phyloP scores from a whole-genome alignment of 2,113 vertebrate genomes.

The Carassius auratus region DNA sequence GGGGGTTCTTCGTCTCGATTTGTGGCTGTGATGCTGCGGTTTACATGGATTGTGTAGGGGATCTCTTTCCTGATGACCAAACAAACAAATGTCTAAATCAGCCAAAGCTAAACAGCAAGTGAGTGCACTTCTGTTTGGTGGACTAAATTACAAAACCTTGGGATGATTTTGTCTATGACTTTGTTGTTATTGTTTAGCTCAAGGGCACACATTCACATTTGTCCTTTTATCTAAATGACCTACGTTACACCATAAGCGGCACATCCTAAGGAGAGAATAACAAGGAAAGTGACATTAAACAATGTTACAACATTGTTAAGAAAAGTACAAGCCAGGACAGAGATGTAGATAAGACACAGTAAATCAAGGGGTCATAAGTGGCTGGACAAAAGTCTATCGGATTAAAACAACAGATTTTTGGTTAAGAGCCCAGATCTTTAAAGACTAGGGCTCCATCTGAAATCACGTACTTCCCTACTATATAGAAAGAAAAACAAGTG shows the following conservation, averaged over 20 bases:
- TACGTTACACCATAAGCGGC: not conserved
- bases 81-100: not conserved
- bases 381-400: too few species aligned
- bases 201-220: not conserved
- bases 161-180: not conserved
- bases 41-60: conserved; percentile 87
- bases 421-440: too few species aligned
- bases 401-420: too few species aligned
- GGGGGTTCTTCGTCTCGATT: conserved; percentile 95
- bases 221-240: not conserved
- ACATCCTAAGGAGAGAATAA: not conserved
- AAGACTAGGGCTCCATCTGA: too few species aligned
- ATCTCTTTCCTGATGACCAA: conserved; percentile 85
- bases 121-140: not conserved
- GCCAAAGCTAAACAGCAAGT: not conserved
- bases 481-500: too few species aligned
- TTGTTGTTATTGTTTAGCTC: not conserved
- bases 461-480: too few species aligned
- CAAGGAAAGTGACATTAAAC: not conserved
- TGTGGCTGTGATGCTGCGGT: conserved; percentile 83
- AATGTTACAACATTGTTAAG: not conserved
- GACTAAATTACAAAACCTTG: not conserved
- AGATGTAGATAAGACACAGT: not conserved
- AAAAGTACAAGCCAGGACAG: not conserved
- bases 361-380: not conserved